These are phyloP conservation scores for Scatophagus argus DNA, from an alignment of 2,113 vertebrate genomes.

Conservation along the genomic window DNA sequence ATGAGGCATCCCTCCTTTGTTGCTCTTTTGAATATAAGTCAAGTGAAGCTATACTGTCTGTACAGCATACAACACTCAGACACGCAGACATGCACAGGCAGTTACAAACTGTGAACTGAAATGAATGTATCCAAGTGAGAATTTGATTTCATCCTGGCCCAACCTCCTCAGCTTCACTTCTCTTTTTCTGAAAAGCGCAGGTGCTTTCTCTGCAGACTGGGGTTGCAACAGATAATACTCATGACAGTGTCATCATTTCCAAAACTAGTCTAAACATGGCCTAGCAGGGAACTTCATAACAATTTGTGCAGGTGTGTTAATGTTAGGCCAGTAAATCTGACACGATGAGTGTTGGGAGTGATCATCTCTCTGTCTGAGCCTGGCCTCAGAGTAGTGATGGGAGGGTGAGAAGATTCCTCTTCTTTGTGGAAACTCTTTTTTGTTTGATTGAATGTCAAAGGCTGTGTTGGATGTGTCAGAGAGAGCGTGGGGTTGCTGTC, in stretches of 20 bases:
- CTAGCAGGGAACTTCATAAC: conserved; percentile 40
- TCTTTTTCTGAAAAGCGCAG: conserved; percentile 32
- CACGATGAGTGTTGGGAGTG: conserved; percentile 30
- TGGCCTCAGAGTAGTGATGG: neutral
- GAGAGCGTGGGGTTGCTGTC: neutral
- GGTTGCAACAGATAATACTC: conserved; percentile 44
- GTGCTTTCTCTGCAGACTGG: conserved; percentile 43
- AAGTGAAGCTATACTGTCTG: no score
- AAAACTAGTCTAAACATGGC: conserved; percentile 76
- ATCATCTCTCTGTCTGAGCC: conserved; percentile 41
- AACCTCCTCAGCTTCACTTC: neutral
- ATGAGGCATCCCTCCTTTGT: neutral
- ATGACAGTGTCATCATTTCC: conserved; percentile 59
- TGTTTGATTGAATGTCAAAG: neutral
- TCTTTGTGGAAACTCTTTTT: conserved; percentile 10
- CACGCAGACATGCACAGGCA: neutral
- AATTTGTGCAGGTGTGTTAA: conserved; percentile 77
- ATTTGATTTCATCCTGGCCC: neutral
- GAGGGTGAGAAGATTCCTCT: conserved; percentile 7
- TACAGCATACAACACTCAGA: no score
- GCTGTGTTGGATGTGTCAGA: neutral
- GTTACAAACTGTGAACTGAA: neutral
- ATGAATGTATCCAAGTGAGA: neutral
- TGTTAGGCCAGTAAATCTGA: conserved; percentile 72
- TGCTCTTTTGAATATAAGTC: neutral